Evolutionary conservation across 2,888 invertebrate species (phyloP).

Genomic region (Arctia plantaginis): DNA sequence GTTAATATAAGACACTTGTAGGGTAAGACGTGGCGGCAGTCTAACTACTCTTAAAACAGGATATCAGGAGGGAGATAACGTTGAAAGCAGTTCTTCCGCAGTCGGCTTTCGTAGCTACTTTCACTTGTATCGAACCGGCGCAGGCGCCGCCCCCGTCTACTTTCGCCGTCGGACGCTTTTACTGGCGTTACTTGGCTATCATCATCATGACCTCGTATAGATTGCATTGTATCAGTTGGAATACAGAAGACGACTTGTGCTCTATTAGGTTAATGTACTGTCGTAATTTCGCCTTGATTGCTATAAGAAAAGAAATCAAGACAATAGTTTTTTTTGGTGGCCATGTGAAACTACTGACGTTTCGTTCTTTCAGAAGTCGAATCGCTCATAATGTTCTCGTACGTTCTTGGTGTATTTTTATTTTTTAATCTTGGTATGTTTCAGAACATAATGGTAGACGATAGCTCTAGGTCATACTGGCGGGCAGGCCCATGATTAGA

Average conservation of each 20-base stretch:
- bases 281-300: not conserved
- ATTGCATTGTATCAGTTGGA: constrained; percentile 7
- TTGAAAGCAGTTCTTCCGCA: constrained; percentile 65
- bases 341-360: no score
- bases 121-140: constrained; percentile 60
- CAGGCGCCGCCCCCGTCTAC: constrained; percentile 51
- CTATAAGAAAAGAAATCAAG: no score
- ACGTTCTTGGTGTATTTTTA: no score
- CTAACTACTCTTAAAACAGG: constrained; percentile 47
- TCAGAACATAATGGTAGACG: no score
- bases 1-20: not conserved
- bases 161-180: constrained; percentile 55
- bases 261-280: not conserved
- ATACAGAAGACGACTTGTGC: not conserved
- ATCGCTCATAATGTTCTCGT: no score
- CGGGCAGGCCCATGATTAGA: no score
- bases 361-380: no score
- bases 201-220: constrained; percentile 18
- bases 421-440: no score
- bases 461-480: no score
- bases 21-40: not conserved
- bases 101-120: constrained; percentile 59
- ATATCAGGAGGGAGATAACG: constrained; percentile 42
- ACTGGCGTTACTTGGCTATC: constrained; percentile 33
- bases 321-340: no score